Evolutionary conservation across 1,140 invertebrate genomes (phyloP), one percentile per base, ranked within the genome.

Genomic region (Spodoptera frugiperda): DNA sequence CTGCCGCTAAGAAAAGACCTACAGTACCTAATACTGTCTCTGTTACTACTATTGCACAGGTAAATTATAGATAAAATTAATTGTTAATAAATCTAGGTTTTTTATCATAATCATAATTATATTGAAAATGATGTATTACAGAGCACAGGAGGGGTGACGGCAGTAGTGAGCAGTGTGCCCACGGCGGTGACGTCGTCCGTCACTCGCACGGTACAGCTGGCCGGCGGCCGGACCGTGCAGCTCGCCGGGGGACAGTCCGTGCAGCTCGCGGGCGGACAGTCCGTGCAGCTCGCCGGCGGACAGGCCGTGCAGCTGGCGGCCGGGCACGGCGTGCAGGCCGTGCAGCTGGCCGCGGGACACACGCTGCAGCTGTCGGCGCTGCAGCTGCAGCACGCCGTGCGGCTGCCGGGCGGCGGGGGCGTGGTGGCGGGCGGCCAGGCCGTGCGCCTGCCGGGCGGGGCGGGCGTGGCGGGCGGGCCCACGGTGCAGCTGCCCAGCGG

Each of bases 401-500:
- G 91, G 68, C 77, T 91, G 2, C 59, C 79, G 6, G 33, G 33
- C 17, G 51, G n/a, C 0, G 78, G 87, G 2, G 90, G 88, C 0
- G 88, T 93, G 2, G 4, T 39, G 33, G 4, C 33, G 33, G 33
- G 33, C 10, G 85, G 88, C 2, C 25, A 91, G 8, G 87, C 89
- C 0, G 76, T 91, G 12, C 89, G 89, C 33, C 63, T 91, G 14
- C 86, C 90, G 25, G 3, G 5, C 25, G 33, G 4, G 33, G 33
- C 8, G 33, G 4, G 33, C 0, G 4, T 39, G 33, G 4, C 33
- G 33, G 33, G 33, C 10, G 85, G 88, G 0, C 89, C 91, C 11
- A 91, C 85, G 65, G 90, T 93, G 3, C 82, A 89, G 1, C 78
- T 93, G 30, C 89, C 90, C 0, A 91, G 90, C 57, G 91, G 91